Percentiles rank a stretch among this genome's conserved stretches.
phyloP scores from a whole-genome alignment of 2,113 vertebrate genomes.

The Tamias sibiricus region DNA sequence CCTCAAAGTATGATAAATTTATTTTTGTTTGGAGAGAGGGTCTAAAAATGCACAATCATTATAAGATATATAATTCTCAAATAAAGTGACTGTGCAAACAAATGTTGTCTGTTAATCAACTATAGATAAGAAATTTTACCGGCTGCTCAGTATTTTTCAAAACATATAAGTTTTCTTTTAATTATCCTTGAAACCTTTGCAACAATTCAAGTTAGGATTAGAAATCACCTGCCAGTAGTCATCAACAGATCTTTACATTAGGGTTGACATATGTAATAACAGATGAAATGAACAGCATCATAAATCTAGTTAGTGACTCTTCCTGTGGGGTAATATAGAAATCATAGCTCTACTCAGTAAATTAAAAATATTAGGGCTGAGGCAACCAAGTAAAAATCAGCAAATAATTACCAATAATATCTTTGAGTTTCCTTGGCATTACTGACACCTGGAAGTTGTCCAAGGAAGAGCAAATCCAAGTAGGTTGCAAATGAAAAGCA shows the following conservation, averaged over 20 bases:
- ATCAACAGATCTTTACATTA: neutral
- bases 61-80: neutral
- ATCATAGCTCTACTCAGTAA: neutral
- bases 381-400: neutral
- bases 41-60: neutral
- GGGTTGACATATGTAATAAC: neutral
- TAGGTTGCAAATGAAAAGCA: neutral
- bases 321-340: constrained; percentile 24
- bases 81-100: neutral
- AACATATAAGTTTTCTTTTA: neutral
- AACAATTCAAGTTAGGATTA: neutral
- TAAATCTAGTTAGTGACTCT: constrained; percentile 49
- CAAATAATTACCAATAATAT: neutral
- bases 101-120: neutral
- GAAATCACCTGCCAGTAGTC: neutral
- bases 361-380: neutral
- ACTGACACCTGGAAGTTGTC: neutral
- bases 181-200: neutral
- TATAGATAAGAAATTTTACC: neutral
- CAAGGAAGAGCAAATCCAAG: neutral
- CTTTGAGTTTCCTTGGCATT: neutral
- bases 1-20: neutral
- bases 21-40: neutral
- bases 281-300: constrained; percentile 1
- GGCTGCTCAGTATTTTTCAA: neutral